A percentile compares a stretch with the other conserved stretches of the same genome.
These are phyloP conservation scores for Brenthis daphne DNA, from an alignment of 2,888 invertebrate species.

Conservation along the genomic window DNA sequence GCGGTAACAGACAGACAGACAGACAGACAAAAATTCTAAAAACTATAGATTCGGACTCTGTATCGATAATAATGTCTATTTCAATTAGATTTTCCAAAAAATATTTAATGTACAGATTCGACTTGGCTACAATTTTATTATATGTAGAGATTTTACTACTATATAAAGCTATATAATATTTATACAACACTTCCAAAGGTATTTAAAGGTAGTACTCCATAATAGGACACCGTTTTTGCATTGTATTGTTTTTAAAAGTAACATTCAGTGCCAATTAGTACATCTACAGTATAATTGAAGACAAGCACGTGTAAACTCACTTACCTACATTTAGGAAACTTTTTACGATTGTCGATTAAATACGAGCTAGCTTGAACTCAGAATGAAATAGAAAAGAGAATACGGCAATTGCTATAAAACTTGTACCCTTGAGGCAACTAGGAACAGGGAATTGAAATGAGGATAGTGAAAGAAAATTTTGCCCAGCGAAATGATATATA, in stretches of 20 bases:
- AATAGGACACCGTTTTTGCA: neutral
- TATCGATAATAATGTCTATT: too few relatives aligned
- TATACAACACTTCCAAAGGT: too few relatives aligned
- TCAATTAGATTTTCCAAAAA: too few relatives aligned
- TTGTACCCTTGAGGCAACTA: constrained; percentile 42
- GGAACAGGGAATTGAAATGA: constrained; percentile 39
- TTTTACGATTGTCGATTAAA: constrained; percentile 56
- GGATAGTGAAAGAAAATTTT: constrained; percentile 27
- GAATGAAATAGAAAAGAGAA: constrained; percentile 49
- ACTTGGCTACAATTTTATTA: too few relatives aligned
- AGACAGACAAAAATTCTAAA: too few relatives aligned
- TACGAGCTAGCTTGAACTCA: constrained; percentile 43
- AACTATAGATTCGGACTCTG: too few relatives aligned
- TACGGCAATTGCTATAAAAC: constrained; percentile 46
- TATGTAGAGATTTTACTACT: too few relatives aligned
- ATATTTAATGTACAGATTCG: too few relatives aligned
- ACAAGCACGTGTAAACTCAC: constrained; percentile 25
- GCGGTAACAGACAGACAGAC: too few relatives aligned
- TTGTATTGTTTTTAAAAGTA: constrained; percentile 1
- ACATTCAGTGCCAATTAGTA: constrained; percentile 22
- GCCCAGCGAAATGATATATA: constrained; percentile 7
- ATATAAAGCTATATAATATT: too few relatives aligned
- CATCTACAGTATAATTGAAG: constrained; percentile 32
- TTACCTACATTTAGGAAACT: constrained; percentile 47
- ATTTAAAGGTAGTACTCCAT: neutral